Percentiles rank a stretch among this genome's conserved stretches.
These are phyloP conservation scores for Sussaba pulchella DNA, from an alignment of 2,888 invertebrate genomes.

Conservation along the genomic window DNA sequence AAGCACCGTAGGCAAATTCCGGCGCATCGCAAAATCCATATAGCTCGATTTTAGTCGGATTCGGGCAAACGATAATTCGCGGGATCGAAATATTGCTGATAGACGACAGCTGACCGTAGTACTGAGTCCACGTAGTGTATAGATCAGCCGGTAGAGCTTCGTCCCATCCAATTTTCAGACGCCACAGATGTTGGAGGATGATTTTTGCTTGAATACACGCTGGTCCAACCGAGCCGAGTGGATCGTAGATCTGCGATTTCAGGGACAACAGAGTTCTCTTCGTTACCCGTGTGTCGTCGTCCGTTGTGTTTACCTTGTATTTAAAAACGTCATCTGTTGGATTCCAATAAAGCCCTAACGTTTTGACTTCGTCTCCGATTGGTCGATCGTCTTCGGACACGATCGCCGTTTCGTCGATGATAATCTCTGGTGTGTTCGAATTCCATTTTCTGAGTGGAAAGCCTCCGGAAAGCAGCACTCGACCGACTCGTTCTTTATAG, in stretches of 20 bases:
- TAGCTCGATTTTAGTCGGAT: not conserved
- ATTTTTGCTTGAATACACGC: conserved; percentile 69
- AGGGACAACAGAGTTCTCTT: conserved; percentile 48
- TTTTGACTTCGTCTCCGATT: conserved; percentile 48
- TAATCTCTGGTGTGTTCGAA: conserved; percentile 50
- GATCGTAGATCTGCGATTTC: conserved; percentile 71
- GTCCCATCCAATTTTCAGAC: conserved; percentile 7
- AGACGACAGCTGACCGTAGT: not conserved
- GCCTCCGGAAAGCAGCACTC: conserved; percentile 70
- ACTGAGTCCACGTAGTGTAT: not conserved
- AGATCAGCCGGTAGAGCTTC: not conserved
- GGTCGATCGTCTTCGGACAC: not conserved
- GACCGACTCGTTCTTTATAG: conserved; percentile 56
- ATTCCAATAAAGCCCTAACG: conserved; percentile 28
- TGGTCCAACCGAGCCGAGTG: conserved; percentile 70
- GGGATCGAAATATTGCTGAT: not conserved
- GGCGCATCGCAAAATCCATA: conserved; percentile 8
- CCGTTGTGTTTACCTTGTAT: conserved; percentile 24
- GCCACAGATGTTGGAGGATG: conserved; percentile 50
- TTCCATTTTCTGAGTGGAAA: conserved; percentile 74
- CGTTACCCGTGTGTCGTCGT: conserved; percentile 6
- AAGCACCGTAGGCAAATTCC: too few species aligned
- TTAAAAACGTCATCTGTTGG: conserved; percentile 22
- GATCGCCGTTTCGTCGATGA: conserved; percentile 26
- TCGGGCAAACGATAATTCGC: not conserved